Conservation (phyloP, 1,140 invertebrate species). For the Hycleus cichorii region DNA sequence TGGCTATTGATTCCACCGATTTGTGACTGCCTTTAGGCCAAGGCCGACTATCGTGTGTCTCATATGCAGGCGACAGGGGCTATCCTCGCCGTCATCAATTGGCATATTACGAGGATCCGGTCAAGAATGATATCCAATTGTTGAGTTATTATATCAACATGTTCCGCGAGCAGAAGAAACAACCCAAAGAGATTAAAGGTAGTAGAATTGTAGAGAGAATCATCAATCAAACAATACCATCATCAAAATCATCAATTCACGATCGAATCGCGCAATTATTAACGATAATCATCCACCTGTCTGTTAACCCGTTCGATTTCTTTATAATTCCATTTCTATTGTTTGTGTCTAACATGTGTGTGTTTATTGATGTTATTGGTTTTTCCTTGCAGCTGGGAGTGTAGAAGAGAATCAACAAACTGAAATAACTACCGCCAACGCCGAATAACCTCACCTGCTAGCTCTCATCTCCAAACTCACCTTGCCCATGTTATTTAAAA, state of each 20-base stretch:
- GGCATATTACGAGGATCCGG: constrained; percentile 50
- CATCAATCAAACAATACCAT: no score
- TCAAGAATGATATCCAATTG: constrained; percentile 40
- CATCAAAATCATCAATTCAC: no score
- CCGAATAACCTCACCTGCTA: constrained; percentile 29
- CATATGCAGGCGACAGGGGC: constrained; percentile 67
- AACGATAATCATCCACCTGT: no score
- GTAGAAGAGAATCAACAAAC: constrained; percentile 30
- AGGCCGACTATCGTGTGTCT: constrained; percentile 68
- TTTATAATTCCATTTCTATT: background rate
- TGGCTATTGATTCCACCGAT: background rate
- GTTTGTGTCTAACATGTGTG: constrained; percentile 23
- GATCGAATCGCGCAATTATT: no score
- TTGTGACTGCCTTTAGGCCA: constrained; percentile 43
- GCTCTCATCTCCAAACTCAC: background rate
- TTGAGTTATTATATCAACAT: constrained; percentile 42
- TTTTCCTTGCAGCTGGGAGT: constrained; percentile 36
- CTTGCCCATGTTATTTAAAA: no score
- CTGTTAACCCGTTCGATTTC: no score
- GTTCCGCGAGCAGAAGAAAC: constrained; percentile 37
- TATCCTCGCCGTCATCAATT: constrained; percentile 64
- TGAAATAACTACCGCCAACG: constrained; percentile 26
- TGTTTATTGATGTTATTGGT: constrained; percentile 27
- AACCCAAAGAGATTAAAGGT: constrained; percentile 12
- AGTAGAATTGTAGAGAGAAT: background rate